These are phyloP conservation scores for Channa argus DNA, from an alignment of 2,113 vertebrate genomes.

Conservation along the genomic window DNA sequence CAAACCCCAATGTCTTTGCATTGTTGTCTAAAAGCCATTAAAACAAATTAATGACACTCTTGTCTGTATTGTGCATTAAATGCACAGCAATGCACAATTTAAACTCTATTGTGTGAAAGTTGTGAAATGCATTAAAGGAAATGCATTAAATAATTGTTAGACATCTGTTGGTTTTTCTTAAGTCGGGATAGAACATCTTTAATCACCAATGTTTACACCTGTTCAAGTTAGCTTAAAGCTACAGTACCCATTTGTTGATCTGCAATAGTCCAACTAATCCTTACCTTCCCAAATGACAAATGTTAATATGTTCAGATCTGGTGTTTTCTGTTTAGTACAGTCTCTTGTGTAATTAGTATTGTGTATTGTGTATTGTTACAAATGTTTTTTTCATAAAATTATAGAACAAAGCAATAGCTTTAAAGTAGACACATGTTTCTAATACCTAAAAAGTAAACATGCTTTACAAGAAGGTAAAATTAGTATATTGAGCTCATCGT, in stretches of 20 bases:
- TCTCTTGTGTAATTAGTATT: background rate
- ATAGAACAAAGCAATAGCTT: background rate
- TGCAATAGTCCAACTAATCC: background rate
- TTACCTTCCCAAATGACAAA: background rate
- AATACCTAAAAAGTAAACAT: slow-evolving; percentile 4
- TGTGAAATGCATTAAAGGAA: no score
- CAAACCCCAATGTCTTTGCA: background rate
- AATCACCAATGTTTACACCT: no score
- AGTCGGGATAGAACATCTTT: no score
- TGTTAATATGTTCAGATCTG: background rate
- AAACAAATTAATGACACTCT: background rate
- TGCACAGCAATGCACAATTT: no score
- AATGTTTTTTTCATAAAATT: background rate
- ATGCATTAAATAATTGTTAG: no score
- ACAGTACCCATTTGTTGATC: background rate
- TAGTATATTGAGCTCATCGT: slow-evolving; percentile 1
- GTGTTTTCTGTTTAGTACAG: background rate
- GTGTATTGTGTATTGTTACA: background rate
- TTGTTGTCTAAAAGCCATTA: background rate
- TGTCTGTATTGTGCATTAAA: no score
- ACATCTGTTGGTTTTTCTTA: no score
- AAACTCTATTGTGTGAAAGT: no score
- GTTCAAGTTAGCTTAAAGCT: no score
- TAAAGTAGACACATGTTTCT: background rate
- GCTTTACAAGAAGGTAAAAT: background rate